Conservation (phyloP, 1,140 invertebrate species). For the Oryzaephilus surinamensis region DNA sequence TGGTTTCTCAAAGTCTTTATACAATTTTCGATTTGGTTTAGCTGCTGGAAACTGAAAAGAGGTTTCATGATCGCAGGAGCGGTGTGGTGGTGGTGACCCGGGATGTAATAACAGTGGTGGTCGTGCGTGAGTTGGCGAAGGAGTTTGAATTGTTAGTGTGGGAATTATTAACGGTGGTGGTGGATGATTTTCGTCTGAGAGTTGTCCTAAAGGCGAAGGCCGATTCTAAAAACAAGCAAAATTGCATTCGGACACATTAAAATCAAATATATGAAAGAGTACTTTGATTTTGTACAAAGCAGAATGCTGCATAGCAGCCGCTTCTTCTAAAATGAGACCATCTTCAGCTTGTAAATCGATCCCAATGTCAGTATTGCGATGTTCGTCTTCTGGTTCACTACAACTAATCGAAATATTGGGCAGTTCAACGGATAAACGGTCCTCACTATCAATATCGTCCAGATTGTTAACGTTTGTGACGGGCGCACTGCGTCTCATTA, state of each 20-base stretch:
- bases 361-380: slow-evolving; percentile 25
- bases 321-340: slow-evolving; percentile 34
- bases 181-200: slow-evolving; percentile 19
- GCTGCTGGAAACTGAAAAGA: slow-evolving; percentile 34
- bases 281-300: slow-evolving; percentile 26
- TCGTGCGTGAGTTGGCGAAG: slow-evolving; percentile 43
- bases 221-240: slow-evolving; percentile 37
- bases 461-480: slow-evolving; percentile 27
- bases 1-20: slow-evolving; percentile 46
- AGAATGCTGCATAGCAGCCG: slow-evolving; percentile 29
- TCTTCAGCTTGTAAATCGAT: slow-evolving; percentile 32
- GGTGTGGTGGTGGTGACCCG: slow-evolving; percentile 52
- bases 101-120: slow-evolving; percentile 33
- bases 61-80: slow-evolving; percentile 29
- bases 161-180: slow-evolving; percentile 44
- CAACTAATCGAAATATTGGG: slow-evolving; percentile 32
- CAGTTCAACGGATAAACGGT: slow-evolving; percentile 35
- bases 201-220: slow-evolving; percentile 38
- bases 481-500: slow-evolving; percentile 39
- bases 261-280: slow-evolving; percentile 5
- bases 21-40: slow-evolving; percentile 28
- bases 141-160: slow-evolving; percentile 48
- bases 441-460: slow-evolving; percentile 38
- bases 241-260: neutral
- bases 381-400: slow-evolving; percentile 32